Conservation (phyloP, 2,113 vertebrate genomes). For the Serilophus lunatus region DNA sequence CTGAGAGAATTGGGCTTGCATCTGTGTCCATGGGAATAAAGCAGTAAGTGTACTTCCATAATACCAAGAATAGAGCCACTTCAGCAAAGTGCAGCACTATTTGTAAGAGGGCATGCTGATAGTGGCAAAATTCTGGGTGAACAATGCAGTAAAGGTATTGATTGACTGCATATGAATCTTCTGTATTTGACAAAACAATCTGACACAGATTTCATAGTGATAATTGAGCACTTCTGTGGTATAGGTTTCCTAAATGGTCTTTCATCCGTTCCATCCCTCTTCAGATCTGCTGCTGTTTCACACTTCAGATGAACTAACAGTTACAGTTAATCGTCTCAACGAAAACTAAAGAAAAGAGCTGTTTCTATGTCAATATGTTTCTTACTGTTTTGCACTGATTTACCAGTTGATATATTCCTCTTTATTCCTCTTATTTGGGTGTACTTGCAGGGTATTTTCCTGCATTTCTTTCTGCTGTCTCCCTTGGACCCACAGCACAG, state of each 20-base stretch:
- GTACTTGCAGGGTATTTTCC: constrained; percentile 35
- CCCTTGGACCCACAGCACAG: constrained; percentile 54
- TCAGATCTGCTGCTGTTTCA: background rate
- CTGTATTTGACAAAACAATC: background rate
- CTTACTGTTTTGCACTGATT: background rate
- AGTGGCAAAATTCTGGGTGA: background rate
- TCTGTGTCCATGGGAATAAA: background rate
- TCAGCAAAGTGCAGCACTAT: background rate
- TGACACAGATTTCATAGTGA: background rate
- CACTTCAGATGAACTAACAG: background rate
- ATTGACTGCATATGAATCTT: background rate
- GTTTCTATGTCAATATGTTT: background rate
- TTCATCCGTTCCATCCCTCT: background rate
- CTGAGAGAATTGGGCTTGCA: background rate
- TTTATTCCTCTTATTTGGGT: background rate
- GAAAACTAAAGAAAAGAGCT: background rate
- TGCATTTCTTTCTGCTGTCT: constrained; percentile 22
- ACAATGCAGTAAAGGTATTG: background rate
- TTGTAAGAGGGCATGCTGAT: background rate
- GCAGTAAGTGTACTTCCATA: background rate
- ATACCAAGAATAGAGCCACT: background rate
- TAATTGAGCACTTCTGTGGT: background rate
- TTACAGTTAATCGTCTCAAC: background rate
- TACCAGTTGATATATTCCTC: background rate
- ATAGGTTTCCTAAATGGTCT: background rate